Evolutionary conservation across 2,888 invertebrate species (phyloP).

Genomic region (Lithophane semibrunnea): DNA sequence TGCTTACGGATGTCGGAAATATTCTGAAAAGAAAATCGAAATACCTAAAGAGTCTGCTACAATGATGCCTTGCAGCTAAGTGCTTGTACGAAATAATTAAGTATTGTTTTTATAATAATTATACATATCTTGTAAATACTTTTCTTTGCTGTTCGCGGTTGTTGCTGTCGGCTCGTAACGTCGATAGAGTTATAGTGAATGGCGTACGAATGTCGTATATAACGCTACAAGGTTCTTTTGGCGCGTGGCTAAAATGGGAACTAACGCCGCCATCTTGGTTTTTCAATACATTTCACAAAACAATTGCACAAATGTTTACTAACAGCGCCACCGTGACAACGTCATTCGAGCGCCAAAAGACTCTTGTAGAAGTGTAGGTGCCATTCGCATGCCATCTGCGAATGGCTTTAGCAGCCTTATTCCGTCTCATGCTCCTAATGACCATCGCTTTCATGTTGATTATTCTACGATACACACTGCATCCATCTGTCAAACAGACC

Average conservation of each 20-base stretch:
- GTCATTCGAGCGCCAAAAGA: background rate
- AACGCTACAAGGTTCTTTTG: background rate
- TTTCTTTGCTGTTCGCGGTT: constrained; percentile 58
- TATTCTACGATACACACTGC: background rate
- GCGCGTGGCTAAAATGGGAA: background rate
- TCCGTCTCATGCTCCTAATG: background rate
- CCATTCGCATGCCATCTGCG: constrained; percentile 4
- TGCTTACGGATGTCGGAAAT: constrained; percentile 88
- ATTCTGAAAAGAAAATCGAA: constrained; percentile 90
- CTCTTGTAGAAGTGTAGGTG: background rate
- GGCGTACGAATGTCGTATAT: background rate
- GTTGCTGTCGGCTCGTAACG: constrained; percentile 23
- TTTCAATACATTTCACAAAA: background rate
- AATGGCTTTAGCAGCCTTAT: constrained; percentile 24
- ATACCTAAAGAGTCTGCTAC: constrained; percentile 85
- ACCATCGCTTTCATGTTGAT: background rate
- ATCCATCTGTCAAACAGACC: background rate
- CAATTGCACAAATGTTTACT: background rate
- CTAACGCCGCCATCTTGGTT: background rate
- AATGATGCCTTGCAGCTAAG: constrained; percentile 76
- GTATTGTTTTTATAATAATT: constrained; percentile 66
- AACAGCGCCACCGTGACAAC: background rate
- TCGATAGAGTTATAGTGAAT: constrained; percentile 1
- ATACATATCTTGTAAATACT: constrained; percentile 81
- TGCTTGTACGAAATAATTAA: constrained; percentile 63